Conservation (phyloP, 2,113 vertebrate species). For the Osmerus eperlanus region DNA sequence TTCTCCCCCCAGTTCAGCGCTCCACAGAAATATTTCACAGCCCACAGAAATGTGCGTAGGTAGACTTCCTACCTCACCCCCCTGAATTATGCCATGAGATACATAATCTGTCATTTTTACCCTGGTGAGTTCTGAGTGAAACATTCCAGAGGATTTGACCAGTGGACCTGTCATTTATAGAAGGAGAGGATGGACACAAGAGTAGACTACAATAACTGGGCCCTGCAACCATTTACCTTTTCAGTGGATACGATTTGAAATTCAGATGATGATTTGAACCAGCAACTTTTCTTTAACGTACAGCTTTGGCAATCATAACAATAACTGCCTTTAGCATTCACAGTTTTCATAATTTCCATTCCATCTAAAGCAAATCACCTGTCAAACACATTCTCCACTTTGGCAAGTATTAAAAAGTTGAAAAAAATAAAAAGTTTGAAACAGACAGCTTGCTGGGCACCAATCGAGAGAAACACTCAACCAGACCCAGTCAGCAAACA, state of each 20-base stretch:
- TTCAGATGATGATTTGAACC: too few species aligned
- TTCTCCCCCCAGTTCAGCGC: not conserved
- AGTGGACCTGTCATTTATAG: not conserved
- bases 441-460: not conserved
- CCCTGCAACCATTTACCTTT: too few species aligned
- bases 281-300: too few species aligned
- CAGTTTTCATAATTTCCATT: too few species aligned
- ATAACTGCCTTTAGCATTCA: too few species aligned
- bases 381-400: not conserved
- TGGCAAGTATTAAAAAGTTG: not conserved
- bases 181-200: too few species aligned
- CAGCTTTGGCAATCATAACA: too few species aligned
- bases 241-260: too few species aligned
- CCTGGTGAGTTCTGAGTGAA: not conserved
- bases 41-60: conserved; percentile 53
- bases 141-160: not conserved
- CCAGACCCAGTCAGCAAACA: conserved; percentile 47
- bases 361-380: too few species aligned
- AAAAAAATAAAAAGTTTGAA: not conserved
- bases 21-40: conserved; percentile 57
- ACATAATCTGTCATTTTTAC: not conserved
- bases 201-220: too few species aligned
- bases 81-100: not conserved
- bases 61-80: conserved; percentile 41
- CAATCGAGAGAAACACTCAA: not conserved